These are phyloP conservation scores for Prionchulus punctatus DNA, from an alignment of 2,888 invertebrate genomes.

Conservation along the genomic window DNA sequence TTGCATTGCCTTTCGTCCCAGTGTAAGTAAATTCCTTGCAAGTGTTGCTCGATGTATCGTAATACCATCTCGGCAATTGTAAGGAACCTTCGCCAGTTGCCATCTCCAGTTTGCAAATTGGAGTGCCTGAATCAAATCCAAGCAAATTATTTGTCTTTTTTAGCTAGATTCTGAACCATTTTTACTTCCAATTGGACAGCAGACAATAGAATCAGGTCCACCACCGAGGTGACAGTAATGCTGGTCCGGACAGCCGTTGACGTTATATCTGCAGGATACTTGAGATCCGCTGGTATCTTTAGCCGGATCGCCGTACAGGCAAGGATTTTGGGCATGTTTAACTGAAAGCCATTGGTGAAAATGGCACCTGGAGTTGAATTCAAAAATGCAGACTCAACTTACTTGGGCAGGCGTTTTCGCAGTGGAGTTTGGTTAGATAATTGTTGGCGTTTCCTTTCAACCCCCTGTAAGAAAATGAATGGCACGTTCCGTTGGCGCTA, in stretches of 20 bases:
- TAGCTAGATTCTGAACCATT: too few species aligned
- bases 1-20: constrained; percentile 9
- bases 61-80: constrained; percentile 20
- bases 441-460: constrained; percentile 20
- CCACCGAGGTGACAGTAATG: too few species aligned
- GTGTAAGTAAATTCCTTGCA: constrained; percentile 16
- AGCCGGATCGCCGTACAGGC: constrained; percentile 12
- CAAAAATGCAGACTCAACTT: too few species aligned
- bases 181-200: too few species aligned
- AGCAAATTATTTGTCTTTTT: too few species aligned
- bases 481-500: constrained; percentile 11
- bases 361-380: too few species aligned
- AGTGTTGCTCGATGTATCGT: constrained; percentile 18
- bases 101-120: background rate
- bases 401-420: constrained; percentile 17
- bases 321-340: constrained; percentile 15
- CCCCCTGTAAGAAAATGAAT: constrained; percentile 17
- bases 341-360: too few species aligned
- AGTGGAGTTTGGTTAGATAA: constrained; percentile 18
- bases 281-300: background rate
- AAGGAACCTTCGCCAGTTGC: background rate
- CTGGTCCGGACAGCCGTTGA: too few species aligned
- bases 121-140: too few species aligned
- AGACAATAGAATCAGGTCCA: too few species aligned
- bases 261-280: too few species aligned